Conservation (phyloP, 2,797 vertebrate species). For the Halcyon leucocephala region DNA sequence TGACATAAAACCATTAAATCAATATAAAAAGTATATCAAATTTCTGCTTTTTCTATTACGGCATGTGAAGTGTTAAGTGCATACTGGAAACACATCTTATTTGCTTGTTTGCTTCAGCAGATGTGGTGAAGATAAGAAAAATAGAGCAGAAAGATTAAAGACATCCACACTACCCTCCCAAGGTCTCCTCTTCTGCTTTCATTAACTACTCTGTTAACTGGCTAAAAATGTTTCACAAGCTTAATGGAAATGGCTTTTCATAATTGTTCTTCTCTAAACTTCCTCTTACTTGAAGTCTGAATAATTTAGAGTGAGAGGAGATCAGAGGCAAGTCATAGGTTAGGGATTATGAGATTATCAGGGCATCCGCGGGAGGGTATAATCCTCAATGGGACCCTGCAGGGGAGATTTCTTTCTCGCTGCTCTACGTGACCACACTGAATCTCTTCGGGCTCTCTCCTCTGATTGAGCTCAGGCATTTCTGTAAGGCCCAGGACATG, state of each 20-base stretch:
- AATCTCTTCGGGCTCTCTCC: not conserved
- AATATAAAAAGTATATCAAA: not conserved
- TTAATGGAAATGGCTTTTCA: constrained; percentile 26
- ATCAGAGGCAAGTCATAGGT: constrained; percentile 50
- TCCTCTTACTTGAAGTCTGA: constrained; percentile 35
- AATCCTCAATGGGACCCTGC: not conserved
- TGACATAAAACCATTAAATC: not conserved
- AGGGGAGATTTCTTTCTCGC: not conserved
- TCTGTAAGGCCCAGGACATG: not conserved
- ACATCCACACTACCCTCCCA: not conserved
- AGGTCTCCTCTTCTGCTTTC: not conserved
- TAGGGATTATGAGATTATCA: constrained; percentile 45
- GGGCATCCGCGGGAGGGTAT: not conserved
- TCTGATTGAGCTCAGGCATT: not conserved
- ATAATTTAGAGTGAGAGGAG: constrained; percentile 46
- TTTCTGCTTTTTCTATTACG: not conserved
- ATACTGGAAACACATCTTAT: not conserved
- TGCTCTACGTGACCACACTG: not conserved
- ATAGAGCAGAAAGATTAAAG: not conserved
- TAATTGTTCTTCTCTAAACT: constrained; percentile 47
- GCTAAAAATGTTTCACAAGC: constrained; percentile 6
- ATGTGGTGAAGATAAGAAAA: constrained; percentile 38
- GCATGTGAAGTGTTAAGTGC: not conserved
- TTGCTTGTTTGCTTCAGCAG: constrained; percentile 20
- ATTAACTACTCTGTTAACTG: constrained; percentile 34